phyloP scores from a whole-genome alignment of 2,113 vertebrate genomes.

The Rallus limicola region DNA sequence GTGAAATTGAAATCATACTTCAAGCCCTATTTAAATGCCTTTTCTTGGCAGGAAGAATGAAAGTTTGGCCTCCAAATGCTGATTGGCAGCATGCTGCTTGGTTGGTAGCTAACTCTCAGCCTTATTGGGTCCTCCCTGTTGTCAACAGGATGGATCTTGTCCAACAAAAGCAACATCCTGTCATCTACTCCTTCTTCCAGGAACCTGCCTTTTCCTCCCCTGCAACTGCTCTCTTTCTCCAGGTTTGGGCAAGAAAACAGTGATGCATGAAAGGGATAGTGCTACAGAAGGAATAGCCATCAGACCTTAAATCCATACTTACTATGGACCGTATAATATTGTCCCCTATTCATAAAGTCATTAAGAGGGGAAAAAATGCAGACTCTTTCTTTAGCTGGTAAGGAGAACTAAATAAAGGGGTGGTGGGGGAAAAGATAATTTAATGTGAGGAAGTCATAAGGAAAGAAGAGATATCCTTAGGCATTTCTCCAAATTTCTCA shows the following conservation, averaged over 20 bases:
- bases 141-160: conserved; percentile 46
- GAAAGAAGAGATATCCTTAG: not conserved
- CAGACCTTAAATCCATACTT: not conserved
- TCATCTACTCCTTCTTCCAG: conserved; percentile 63
- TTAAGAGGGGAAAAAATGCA: not conserved
- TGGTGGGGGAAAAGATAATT: not conserved
- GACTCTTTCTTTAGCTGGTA: not conserved
- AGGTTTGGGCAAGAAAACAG: conserved; percentile 29
- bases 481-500: not conserved
- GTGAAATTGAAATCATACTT: conserved; percentile 50
- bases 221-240: conserved; percentile 26
- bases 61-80: conserved; percentile 10
- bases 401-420: not conserved
- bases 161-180: conserved; percentile 66
- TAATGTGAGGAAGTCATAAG: not conserved
- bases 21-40: conserved; percentile 22
- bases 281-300: conserved; percentile 3
- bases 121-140: conserved; percentile 27
- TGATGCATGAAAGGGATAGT: not conserved
- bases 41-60: conserved; percentile 45
- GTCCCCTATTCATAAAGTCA: not conserved
- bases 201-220: conserved; percentile 49
- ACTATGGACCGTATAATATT: not conserved
- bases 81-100: conserved; percentile 7
- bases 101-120: conserved; percentile 38